Conservation (phyloP, 1,140 invertebrate species). For the Drosophila sturtevanti region DNA sequence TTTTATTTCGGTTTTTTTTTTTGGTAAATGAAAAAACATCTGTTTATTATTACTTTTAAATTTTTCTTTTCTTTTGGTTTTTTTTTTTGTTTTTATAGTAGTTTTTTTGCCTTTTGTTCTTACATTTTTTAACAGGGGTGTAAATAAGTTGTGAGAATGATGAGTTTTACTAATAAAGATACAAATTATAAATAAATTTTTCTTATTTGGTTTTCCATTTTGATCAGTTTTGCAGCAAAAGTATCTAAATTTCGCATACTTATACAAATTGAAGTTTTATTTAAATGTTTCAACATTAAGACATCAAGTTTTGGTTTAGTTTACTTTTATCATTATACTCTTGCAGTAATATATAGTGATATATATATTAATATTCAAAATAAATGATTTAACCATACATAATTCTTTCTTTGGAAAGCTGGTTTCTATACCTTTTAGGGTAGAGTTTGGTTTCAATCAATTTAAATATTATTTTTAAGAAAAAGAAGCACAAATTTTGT, state of each 20-base stretch:
- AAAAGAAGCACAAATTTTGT: too few relatives aligned
- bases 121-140: constrained; percentile 77
- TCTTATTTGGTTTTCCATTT: constrained; percentile 13
- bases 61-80: constrained; percentile 19
- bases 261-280: constrained; percentile 23
- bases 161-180: constrained; percentile 66
- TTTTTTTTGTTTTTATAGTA: constrained; percentile 53
- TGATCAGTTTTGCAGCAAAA: constrained; percentile 40
- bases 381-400: background rate
- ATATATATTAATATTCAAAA: background rate
- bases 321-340: background rate
- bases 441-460: too few relatives aligned
- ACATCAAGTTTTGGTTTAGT: constrained; percentile 37
- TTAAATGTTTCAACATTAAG: constrained; percentile 50
- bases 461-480: too few relatives aligned
- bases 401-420: too few relatives aligned
- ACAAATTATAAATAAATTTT: constrained; percentile 63
- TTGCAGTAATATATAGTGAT: too few relatives aligned
- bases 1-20: constrained; percentile 11
- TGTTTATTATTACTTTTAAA: constrained; percentile 49
- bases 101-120: constrained; percentile 67
- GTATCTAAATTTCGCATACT: constrained; percentile 57
- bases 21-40: constrained; percentile 74
- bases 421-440: too few relatives aligned
- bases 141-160: constrained; percentile 79